These are phyloP conservation scores for Wiebesia pumilae DNA, from an alignment of 1,140 invertebrate species.

Conservation along the genomic window DNA sequence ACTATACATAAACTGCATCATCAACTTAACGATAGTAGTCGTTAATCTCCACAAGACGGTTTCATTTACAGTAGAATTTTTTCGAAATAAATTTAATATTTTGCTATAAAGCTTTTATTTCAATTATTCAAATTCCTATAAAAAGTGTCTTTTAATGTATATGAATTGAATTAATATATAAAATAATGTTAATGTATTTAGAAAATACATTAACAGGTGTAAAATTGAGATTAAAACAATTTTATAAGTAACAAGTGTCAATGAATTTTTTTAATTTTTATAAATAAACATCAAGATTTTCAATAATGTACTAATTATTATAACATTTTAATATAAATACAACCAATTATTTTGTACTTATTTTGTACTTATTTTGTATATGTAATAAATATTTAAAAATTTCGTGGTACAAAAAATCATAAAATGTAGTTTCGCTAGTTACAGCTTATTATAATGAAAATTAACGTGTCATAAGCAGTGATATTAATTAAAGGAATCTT, in stretches of 20 bases:
- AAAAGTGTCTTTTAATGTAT: not conserved
- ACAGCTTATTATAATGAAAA: not conserved
- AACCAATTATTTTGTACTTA: not conserved
- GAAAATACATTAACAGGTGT: not conserved
- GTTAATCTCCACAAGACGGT: not conserved
- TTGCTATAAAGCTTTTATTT: not conserved
- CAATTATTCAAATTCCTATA: not conserved
- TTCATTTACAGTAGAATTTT: not conserved
- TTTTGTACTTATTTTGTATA: too few relatives aligned
- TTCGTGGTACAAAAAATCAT: not conserved
- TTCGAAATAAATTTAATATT: not conserved
- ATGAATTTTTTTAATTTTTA: not conserved
- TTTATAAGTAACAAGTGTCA: not conserved
- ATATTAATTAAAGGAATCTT: conserved; percentile 14
- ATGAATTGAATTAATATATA: not conserved
- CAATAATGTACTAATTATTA: not conserved
- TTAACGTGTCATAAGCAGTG: conserved; percentile 2
- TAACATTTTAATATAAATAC: not conserved
- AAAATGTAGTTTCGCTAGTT: not conserved
- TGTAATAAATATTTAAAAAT: not conserved
- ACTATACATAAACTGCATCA: not conserved
- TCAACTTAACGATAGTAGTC: not conserved
- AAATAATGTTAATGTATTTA: not conserved
- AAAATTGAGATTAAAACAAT: not conserved
- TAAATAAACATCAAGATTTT: conserved; percentile 4